Percentiles rank a stretch among this genome's conserved stretches.
phyloP scores from a whole-genome alignment of 2,113 vertebrate genomes.

The Nasalis larvatus region DNA sequence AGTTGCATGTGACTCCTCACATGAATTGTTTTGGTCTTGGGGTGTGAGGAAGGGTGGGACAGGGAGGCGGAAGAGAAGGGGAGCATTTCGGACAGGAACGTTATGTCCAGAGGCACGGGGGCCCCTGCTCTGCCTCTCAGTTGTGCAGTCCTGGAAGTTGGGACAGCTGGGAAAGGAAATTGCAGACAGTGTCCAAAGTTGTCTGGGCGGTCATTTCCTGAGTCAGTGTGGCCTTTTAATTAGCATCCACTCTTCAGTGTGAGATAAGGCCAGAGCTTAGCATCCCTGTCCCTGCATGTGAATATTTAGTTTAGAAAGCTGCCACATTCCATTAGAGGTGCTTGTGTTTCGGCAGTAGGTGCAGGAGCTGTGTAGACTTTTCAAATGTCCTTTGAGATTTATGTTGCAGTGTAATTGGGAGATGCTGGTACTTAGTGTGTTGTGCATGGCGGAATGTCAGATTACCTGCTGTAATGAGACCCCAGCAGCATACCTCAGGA shows the following conservation, averaged over 20 bases:
- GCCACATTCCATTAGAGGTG: slow-evolving; percentile 76
- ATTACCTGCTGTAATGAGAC: slow-evolving; percentile 76
- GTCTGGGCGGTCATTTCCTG: slow-evolving; percentile 51
- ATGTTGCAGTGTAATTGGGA: slow-evolving; percentile 74
- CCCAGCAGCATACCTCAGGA: slow-evolving; percentile 72
- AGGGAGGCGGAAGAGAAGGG: neutral
- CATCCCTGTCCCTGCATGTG: slow-evolving; percentile 62
- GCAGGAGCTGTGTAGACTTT: slow-evolving; percentile 63
- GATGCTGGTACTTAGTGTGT: slow-evolving; percentile 69
- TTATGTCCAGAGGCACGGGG: neutral
- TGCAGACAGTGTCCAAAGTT: slow-evolving; percentile 46
- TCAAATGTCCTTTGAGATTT: slow-evolving; percentile 78
- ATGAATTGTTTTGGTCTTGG: neutral
- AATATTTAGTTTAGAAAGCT: slow-evolving; percentile 77
- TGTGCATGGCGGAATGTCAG: slow-evolving; percentile 66
- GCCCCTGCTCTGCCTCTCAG: neutral
- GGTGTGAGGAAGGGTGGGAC: neutral
- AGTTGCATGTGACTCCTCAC: neutral
- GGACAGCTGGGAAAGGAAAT: neutral
- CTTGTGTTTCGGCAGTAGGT: slow-evolving; percentile 64
- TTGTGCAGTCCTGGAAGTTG: neutral
- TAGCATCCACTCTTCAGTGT: slow-evolving; percentile 54
- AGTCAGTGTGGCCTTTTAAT: slow-evolving; percentile 69
- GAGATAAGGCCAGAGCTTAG: slow-evolving; percentile 29
- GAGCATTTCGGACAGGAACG: neutral